These are phyloP conservation scores for Drosophila orena DNA, from an alignment of 1,140 invertebrate species.

Conservation along the genomic window DNA sequence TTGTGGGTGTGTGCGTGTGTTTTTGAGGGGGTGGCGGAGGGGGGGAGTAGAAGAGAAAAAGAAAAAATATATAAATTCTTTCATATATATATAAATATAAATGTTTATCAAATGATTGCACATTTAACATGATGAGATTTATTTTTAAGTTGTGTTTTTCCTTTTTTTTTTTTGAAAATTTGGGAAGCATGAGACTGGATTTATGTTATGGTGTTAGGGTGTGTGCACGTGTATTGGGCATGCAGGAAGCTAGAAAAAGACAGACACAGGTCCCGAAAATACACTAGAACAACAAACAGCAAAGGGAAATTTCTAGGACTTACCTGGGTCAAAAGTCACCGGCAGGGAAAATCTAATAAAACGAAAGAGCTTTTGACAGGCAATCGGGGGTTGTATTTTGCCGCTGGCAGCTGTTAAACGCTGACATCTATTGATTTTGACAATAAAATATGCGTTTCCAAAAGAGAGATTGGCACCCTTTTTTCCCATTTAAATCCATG, in stretches of 20 bases:
- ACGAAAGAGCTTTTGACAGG: constrained; percentile 30
- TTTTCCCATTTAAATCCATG: background rate
- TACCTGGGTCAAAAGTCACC: constrained; percentile 44
- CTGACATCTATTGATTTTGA: constrained; percentile 79
- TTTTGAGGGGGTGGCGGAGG: constrained; percentile 15
- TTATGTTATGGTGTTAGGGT: background rate
- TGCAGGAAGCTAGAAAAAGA: constrained; percentile 28
- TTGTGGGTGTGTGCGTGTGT: constrained; percentile 29
- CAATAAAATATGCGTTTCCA: constrained; percentile 49
- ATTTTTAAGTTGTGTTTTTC: constrained; percentile 11
- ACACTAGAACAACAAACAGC: constrained; percentile 4
- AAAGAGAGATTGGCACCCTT: background rate
- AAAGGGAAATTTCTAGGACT: constrained; percentile 32
- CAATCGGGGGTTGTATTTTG: background rate
- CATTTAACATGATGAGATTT: constrained; percentile 35
- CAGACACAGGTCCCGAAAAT: constrained; percentile 3
- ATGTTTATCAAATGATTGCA: constrained; percentile 67
- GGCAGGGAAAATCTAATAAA: constrained; percentile 53
- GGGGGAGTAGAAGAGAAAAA: constrained; percentile 73
- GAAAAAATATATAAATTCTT: constrained; percentile 62
- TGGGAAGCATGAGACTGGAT: constrained; percentile 12
- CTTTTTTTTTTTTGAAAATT: constrained; percentile 11
- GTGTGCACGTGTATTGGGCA: constrained; percentile 11
- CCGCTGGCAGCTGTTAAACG: constrained; percentile 69
- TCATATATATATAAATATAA: constrained; percentile 56